Conservation (phyloP, 2,888 invertebrate species). For the Epinotia brunnichana region DNA sequence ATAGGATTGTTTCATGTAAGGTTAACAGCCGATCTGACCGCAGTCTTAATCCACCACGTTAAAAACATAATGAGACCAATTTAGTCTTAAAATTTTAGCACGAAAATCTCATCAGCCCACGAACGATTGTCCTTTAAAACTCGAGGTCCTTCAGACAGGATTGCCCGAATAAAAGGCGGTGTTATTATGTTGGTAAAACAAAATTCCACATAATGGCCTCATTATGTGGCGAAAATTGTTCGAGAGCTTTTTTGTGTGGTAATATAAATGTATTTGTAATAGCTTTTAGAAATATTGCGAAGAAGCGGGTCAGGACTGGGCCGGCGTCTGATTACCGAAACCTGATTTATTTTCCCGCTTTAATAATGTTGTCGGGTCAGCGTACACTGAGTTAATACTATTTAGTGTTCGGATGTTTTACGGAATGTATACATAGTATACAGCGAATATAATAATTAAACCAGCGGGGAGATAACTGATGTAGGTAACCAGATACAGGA, state of each 20-base stretch:
- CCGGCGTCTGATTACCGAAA: constrained; percentile 81
- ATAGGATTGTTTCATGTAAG: constrained; percentile 32
- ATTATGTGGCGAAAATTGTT: constrained; percentile 84
- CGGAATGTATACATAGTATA: neutral
- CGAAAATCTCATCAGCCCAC: constrained; percentile 80
- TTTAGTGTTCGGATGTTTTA: neutral
- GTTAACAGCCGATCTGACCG: constrained; percentile 69
- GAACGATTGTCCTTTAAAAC: constrained; percentile 81
- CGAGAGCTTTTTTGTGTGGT: constrained; percentile 81
- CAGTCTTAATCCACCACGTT: constrained; percentile 73
- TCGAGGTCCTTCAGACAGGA: constrained; percentile 76
- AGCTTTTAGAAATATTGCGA: constrained; percentile 84
- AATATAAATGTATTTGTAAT: constrained; percentile 84
- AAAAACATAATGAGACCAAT: constrained; percentile 80
- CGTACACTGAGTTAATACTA: constrained; percentile 21
- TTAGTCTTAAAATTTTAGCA: constrained; percentile 80
- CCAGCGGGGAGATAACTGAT: neutral
- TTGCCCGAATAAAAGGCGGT: constrained; percentile 79
- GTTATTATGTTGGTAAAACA: constrained; percentile 84
- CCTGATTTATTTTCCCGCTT: constrained; percentile 78
- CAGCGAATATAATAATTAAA: neutral
- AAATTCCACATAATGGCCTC: constrained; percentile 83
- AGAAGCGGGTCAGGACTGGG: constrained; percentile 77
- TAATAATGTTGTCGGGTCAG: constrained; percentile 40
- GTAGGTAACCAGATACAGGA: neutral